Evolutionary conservation across 2,888 invertebrate genomes (phyloP), one percentile per base, ranked within the genome.

Genomic region (Leptopilina syphax): DNA sequence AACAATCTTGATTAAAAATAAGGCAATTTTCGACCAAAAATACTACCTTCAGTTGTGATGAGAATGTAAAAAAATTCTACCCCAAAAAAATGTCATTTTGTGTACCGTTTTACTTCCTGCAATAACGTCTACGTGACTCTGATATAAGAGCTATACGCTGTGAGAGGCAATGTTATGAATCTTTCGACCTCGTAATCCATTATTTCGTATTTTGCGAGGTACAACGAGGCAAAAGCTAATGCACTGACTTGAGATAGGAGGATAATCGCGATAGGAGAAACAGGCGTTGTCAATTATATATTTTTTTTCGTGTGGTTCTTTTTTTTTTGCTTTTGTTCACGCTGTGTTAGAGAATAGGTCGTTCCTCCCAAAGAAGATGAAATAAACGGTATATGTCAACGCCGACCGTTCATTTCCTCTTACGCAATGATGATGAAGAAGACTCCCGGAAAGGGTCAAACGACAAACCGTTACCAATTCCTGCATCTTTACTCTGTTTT

Each of bases 271-370:
- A 79, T 68, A 77, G 79, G 77, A 57, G 63, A 73, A 34, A 81
- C 70, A 65, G 24, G 80, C 79, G 81, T 86, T 88, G 88, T 88
- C 88, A 88, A 88, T 88, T 88, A 88, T 78, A 84, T 34, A 34
- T 34, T 34, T 34, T 34, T 27, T 34, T 34, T 34, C 34, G 34
- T 34, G 34, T 34, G 84, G 82, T 73, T 79, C 84, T 84, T 84
- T 85, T 84, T 84, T 80, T 80, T 80, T 13, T n/a, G 6, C 57
- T n/a, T 57, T 65, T 70, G 54, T 54, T 54, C 83, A 79, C 34
- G 34, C 34, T 34, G 34, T 3, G 34, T 34, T 34, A 34, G 34
- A 81, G 83, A 86, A 84, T 80, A 82, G 82, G 83, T 78, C 84
- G 81, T 84, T 84, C 85, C 84, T 81, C 84, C 65, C 83, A 80